A percentile compares a stretch with the other conserved stretches of the same genome.
These are phyloP conservation scores for Trichopoda pennipes DNA, from an alignment of 2,888 invertebrate species.

Conservation along the genomic window DNA sequence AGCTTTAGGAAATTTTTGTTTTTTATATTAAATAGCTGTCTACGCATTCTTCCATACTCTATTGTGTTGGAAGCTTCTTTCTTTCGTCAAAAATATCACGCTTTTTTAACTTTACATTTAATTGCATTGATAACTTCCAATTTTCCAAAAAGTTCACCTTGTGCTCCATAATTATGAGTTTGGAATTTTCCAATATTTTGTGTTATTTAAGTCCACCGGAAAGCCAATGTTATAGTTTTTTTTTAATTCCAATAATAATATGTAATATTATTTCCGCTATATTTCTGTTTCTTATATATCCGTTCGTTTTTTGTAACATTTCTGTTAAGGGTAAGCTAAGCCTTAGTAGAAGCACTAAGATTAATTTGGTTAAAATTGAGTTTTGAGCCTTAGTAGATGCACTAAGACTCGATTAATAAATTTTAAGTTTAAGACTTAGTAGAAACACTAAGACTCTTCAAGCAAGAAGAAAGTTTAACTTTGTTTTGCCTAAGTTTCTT, in stretches of 20 bases:
- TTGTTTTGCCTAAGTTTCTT: no score
- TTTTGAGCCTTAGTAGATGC: no score
- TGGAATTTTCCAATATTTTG: constrained; percentile 48
- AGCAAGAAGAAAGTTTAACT: no score
- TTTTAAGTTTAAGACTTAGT: no score
- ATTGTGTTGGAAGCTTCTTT: constrained; percentile 51
- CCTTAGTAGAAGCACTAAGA: no score
- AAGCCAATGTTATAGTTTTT: constrained; percentile 54
- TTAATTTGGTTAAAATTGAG: no score
- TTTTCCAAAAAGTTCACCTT: constrained; percentile 51
- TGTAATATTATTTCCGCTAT: constrained; percentile 40
- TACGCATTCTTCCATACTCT: constrained; percentile 47
- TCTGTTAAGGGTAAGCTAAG: no score
- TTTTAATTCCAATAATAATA: constrained; percentile 56
- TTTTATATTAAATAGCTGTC: constrained; percentile 29
- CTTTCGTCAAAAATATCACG: constrained; percentile 14
- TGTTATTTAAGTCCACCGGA: constrained; percentile 44
- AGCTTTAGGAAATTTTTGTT: constrained; percentile 48
- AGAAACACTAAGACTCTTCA: no score
- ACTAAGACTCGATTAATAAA: no score
- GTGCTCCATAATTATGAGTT: constrained; percentile 46
- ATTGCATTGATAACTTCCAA: constrained; percentile 53
- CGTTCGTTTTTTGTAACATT: no score
- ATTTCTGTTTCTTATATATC: constrained; percentile 11
- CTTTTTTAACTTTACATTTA: no score